Evolutionary conservation across 2,797 vertebrate species (phyloP), one percentile per base, ranked within the genome.

Genomic region (Acanthurus leucopareius): DNA sequence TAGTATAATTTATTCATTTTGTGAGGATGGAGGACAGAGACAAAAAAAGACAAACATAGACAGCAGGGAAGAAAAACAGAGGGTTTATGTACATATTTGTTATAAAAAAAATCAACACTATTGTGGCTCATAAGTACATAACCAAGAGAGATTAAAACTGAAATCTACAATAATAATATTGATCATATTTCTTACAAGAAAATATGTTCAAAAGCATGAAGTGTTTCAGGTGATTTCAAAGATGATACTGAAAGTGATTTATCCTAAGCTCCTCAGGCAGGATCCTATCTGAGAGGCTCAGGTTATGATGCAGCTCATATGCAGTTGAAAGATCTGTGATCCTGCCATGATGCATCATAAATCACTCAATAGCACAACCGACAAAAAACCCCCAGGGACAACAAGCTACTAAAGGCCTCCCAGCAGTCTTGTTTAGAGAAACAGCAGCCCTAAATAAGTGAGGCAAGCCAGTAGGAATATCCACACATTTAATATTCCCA

Each of bases 1-100:
- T 61, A 32, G 51, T 14, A 73, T 86, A 72, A 89, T 86, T 84
- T 74, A 88, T 86, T 85, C n/a, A 76, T 63, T 47, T 38, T 22
- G 56, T 65, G 66, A 56, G 68, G 61, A 59, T 58, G 74, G 32
- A 65, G 42, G 44, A 49, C 22, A 56, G 56, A 60, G 40, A 80
- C 65, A 66, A 56, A 67, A 19, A 77, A 32, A 58, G 1, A 49
- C 44, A 68, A 53, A 59, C 32, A 38, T 25, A 52, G 16, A 42
- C 45, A 51, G 16, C 49, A 22, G 6, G 52, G 45, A 5, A 64
- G 22, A 51, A 53, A 32, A 52, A 64, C 5, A 65, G 3, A 69
- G 7, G 14, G 14, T 38, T 51, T 54, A 16, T 56, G 51, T 45
- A 25, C 10, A 15, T 20, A 40, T n/a, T 28, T 67, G 15, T 53